Percentiles rank a stretch among this genome's conserved stretches.
Evolutionary conservation across 2,113 vertebrate species (phyloP).

Genomic region (Antechinus flavipes): DNA sequence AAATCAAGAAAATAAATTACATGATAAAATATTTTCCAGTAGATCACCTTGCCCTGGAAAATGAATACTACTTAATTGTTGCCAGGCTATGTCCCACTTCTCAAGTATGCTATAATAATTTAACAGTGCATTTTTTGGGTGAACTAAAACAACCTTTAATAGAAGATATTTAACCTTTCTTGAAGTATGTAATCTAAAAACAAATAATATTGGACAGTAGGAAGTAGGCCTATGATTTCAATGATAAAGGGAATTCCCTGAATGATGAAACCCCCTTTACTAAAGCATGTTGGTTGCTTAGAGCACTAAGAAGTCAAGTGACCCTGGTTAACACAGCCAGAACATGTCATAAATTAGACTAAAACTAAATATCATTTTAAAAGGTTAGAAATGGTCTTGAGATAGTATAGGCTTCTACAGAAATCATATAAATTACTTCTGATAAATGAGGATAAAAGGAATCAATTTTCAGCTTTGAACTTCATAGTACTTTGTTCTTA

Average conservation of each 20-base stretch:
- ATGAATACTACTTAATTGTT: background rate
- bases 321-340: background rate
- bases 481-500: too few species aligned
- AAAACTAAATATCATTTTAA: background rate
- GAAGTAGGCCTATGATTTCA: background rate
- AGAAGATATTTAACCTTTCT: background rate
- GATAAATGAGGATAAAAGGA: background rate
- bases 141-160: background rate
- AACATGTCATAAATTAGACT: background rate
- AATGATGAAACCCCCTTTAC: background rate
- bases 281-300: background rate
- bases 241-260: background rate
- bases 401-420: fast-evolving
- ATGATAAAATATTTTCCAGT: conserved; percentile 6
- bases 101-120: background rate
- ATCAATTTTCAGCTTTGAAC: fast-evolving
- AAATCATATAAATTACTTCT: fast-evolving
- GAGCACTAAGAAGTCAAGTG: background rate
- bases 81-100: background rate
- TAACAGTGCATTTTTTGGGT: background rate
- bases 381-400: fast-evolving
- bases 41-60: conserved; percentile 6
- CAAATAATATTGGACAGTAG: too few species aligned
- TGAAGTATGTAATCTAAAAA: background rate
- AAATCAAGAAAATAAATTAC: conserved; percentile 17